Evolutionary conservation across 2,888 invertebrate species (phyloP).

Genomic region (Heteropelma amictum): DNA sequence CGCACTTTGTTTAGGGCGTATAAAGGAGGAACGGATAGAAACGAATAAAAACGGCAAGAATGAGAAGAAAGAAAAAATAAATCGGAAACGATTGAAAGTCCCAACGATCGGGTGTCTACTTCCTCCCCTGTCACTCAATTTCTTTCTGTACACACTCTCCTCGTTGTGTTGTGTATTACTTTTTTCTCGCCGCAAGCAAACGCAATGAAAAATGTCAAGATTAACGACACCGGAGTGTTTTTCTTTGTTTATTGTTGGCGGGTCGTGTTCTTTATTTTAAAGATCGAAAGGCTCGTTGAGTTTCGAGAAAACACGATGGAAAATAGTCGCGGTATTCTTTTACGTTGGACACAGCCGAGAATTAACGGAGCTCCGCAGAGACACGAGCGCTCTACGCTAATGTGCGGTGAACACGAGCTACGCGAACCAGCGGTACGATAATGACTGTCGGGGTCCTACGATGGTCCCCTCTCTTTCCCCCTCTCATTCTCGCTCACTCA

Average conservation of each 20-base stretch:
- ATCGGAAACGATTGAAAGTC: neutral
- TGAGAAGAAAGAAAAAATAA: too few species aligned
- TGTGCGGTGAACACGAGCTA: slow-evolving; percentile 27
- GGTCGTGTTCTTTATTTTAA: neutral
- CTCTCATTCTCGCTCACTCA: too few species aligned
- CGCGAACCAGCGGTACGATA: slow-evolving; percentile 49
- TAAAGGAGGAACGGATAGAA: neutral
- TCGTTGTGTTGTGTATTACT: too few species aligned
- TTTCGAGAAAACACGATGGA: neutral
- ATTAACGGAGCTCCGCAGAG: slow-evolving; percentile 39
- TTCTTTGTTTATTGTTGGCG: neutral
- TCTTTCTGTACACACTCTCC: neutral
- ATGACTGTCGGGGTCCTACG: slow-evolving; percentile 52
- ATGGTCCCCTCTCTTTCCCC: slow-evolving; percentile 44
- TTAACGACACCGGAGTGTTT: neutral
- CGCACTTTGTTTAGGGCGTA: neutral
- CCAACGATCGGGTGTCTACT: neutral
- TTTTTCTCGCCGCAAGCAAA: neutral
- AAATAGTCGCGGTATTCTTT: neutral
- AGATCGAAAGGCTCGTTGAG: too few species aligned
- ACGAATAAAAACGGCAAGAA: neutral
- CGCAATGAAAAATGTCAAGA: neutral
- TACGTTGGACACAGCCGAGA: neutral
- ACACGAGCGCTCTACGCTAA: slow-evolving; percentile 28
- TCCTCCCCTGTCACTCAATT: neutral